phyloP scores from a whole-genome alignment of 1,140 invertebrate genomes.

The Parasteatoda tepidariorum region DNA sequence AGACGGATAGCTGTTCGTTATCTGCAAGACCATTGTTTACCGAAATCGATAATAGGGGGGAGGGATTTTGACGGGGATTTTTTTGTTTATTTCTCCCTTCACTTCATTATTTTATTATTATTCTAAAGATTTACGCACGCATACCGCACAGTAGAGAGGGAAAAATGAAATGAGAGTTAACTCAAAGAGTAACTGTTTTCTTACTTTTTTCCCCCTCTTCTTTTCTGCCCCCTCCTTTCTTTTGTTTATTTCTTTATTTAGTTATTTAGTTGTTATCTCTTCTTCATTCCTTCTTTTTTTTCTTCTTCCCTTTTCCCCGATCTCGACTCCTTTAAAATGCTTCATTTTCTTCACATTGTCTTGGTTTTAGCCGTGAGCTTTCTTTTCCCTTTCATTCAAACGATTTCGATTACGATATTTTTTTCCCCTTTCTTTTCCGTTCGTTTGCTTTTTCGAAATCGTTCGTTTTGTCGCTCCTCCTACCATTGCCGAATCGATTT shows the following conservation, averaged over 20 bases:
- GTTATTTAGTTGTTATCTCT: slow-evolving; percentile 6
- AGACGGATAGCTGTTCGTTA: slow-evolving; percentile 57
- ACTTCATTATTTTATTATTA: slow-evolving; percentile 61
- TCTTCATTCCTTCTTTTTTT: slow-evolving; percentile 9
- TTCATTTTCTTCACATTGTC: slow-evolving; percentile 57
- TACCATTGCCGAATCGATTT: slow-evolving; percentile 42
- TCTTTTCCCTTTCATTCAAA: slow-evolving; percentile 49
- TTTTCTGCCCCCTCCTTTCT: not conserved
- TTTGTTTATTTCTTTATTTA: slow-evolving; percentile 3
- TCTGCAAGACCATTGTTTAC: slow-evolving; percentile 56
- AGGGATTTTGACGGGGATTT: slow-evolving; percentile 30
- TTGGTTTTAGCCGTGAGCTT: not conserved
- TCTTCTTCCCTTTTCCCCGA: not conserved
- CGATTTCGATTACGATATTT: slow-evolving; percentile 44
- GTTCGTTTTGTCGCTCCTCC: not conserved
- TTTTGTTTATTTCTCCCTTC: slow-evolving; percentile 16
- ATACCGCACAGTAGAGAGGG: slow-evolving; percentile 13
- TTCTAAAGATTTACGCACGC: slow-evolving; percentile 55
- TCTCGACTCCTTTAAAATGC: slow-evolving; percentile 38
- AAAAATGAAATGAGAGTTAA: slow-evolving; percentile 59
- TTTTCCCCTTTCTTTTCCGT: slow-evolving; percentile 13
- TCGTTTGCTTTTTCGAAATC: not conserved
- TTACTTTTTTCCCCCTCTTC: slow-evolving; percentile 8
- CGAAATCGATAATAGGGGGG: slow-evolving; percentile 53
- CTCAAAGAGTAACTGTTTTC: slow-evolving; percentile 59